phyloP scores from a whole-genome alignment of 2,888 invertebrate genomes.

The Perizoma flavofasciatum region DNA sequence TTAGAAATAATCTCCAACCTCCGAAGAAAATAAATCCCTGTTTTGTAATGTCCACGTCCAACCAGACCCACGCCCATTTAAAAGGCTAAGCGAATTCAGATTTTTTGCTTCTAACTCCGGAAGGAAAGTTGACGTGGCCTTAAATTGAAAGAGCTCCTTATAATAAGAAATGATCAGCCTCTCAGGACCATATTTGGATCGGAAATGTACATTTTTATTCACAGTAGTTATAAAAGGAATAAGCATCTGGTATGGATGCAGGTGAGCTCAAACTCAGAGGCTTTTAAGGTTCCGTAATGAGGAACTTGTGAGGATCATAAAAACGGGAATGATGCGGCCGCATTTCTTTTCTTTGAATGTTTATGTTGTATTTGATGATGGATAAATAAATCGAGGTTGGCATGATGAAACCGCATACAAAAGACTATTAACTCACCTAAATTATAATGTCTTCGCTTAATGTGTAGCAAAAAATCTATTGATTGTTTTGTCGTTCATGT shows the following conservation, averaged over 20 bases:
- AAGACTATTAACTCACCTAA: too few relatives aligned
- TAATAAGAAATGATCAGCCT: constrained; percentile 74
- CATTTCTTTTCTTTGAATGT: constrained; percentile 20
- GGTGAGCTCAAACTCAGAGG: constrained; percentile 48
- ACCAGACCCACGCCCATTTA: constrained; percentile 30
- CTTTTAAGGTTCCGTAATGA: constrained; percentile 51
- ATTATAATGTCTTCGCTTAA: too few relatives aligned
- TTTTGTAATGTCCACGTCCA: constrained; percentile 21
- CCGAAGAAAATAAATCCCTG: constrained; percentile 26
- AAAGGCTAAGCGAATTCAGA: constrained; percentile 26
- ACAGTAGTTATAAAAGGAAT: constrained; percentile 58
- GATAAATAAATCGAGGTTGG: constrained; percentile 3
- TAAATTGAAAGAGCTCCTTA: constrained; percentile 65
- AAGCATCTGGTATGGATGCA: constrained; percentile 61
- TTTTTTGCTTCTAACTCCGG: constrained; percentile 73
- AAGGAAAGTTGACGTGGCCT: constrained; percentile 76
- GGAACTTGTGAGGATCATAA: constrained; percentile 41
- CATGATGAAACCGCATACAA: neutral
- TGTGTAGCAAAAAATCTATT: too few relatives aligned
- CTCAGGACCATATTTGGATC: constrained; percentile 67
- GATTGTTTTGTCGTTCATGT: too few relatives aligned
- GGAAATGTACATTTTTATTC: constrained; percentile 68
- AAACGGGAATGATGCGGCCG: constrained; percentile 29
- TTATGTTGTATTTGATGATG: constrained; percentile 2
- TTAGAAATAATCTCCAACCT: constrained; percentile 22